Conservation (phyloP, 2,888 invertebrate genomes). For the Aphodius sticticus region DNA sequence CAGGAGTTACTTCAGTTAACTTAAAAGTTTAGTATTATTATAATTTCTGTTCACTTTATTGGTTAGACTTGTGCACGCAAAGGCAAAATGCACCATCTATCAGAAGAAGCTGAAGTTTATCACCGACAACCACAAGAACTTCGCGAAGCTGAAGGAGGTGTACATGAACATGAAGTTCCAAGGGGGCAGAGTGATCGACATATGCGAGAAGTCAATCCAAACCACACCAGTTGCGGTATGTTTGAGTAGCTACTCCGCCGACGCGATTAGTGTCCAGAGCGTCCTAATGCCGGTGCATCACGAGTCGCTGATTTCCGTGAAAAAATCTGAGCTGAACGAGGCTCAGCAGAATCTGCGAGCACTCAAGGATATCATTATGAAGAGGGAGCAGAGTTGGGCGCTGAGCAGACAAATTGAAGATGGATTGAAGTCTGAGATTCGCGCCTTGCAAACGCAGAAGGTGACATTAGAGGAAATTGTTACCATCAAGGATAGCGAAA, state of each 20-base stretch:
- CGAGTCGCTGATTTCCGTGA: constrained; percentile 36
- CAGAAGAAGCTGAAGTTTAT: constrained; percentile 54
- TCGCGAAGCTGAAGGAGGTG: constrained; percentile 52
- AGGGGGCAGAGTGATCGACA: constrained; percentile 48
- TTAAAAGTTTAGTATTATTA: too few relatives aligned
- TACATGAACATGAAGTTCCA: constrained; percentile 54
- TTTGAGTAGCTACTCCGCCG: neutral
- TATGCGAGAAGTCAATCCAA: constrained; percentile 51
- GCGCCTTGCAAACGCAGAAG: constrained; percentile 41
- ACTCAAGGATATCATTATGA: constrained; percentile 49
- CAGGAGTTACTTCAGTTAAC: too few relatives aligned
- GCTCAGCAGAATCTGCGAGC: constrained; percentile 48
- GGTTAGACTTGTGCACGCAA: constrained; percentile 48
- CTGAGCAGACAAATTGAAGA: constrained; percentile 46
- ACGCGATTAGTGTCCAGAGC: constrained; percentile 7
- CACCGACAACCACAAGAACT: constrained; percentile 53
- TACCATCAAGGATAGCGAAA: constrained; percentile 32
- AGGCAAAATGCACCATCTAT: constrained; percentile 46
- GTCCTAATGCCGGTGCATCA: constrained; percentile 22
- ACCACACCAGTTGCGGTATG: constrained; percentile 38
- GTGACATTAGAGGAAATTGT: constrained; percentile 31
- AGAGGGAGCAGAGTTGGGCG: constrained; percentile 49
- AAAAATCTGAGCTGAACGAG: constrained; percentile 48
- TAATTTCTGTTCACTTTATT: neutral
- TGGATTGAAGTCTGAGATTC: constrained; percentile 44